Conservation (phyloP, 2,113 vertebrate species). For the Psilopsiagon aurifrons region DNA sequence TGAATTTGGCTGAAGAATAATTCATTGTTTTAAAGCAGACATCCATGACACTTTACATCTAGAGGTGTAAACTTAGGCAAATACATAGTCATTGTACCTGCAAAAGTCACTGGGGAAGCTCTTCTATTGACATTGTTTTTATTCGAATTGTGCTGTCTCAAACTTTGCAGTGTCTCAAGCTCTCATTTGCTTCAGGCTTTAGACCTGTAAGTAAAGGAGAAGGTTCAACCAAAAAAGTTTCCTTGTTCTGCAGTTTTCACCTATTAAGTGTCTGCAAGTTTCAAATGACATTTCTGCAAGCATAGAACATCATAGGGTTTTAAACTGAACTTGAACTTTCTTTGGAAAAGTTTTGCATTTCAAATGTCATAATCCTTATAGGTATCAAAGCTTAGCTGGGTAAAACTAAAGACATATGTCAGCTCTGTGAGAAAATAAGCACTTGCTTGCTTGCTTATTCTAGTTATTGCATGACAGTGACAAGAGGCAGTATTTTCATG, state of each 20-base stretch:
- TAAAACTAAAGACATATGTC: not conserved
- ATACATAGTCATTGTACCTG: not conserved
- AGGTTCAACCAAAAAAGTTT: not conserved
- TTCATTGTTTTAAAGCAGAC: not conserved
- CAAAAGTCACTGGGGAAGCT: not conserved
- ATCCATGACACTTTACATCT: not conserved
- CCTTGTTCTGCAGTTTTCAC: not conserved
- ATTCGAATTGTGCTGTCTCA: not conserved
- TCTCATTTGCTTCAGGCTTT: not conserved
- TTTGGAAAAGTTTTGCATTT: not conserved
- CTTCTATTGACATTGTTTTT: not conserved
- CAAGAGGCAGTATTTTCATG: not conserved
- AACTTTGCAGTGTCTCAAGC: not conserved
- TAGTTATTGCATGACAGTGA: slow-evolving; percentile 4
- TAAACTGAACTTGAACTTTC: not conserved
- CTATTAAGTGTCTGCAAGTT: not conserved
- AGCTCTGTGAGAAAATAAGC: slow-evolving; percentile 14
- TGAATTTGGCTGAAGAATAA: not conserved
- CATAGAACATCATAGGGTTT: not conserved
- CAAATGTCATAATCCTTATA: not conserved
- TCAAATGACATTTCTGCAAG: not conserved
- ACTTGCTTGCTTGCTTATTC: slow-evolving; percentile 16
- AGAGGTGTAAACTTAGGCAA: not conserved
- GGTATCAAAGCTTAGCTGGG: not conserved
- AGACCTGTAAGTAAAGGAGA: not conserved